These are phyloP conservation scores for Synaphobranchus kaupii DNA, from an alignment of 2,797 vertebrate genomes.

Conservation along the genomic window DNA sequence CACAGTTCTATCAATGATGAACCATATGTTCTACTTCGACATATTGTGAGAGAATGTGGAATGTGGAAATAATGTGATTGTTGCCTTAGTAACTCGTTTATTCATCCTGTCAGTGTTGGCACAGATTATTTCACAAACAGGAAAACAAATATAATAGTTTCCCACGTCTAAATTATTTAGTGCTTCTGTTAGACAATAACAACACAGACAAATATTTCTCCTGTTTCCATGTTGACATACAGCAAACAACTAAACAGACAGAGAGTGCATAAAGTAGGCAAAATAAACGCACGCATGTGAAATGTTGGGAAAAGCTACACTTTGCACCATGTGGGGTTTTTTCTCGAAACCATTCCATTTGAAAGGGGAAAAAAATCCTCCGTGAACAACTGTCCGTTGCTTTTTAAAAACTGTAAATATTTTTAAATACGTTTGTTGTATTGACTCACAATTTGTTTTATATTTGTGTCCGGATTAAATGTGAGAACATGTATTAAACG, in stretches of 20 bases:
- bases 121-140: slow-evolving; percentile 88
- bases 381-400: not conserved
- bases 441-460: not conserved
- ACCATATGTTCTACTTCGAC: slow-evolving; percentile 84
- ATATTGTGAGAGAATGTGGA: slow-evolving; percentile 77
- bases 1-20: slow-evolving; percentile 86
- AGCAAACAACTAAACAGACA: slow-evolving; percentile 42
- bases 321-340: not conserved
- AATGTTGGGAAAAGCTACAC: slow-evolving; percentile 15
- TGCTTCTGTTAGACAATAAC: slow-evolving; percentile 92
- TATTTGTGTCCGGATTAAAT: not conserved
- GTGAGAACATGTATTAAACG: not conserved
- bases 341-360: slow-evolving; percentile 1
- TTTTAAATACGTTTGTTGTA: not conserved
- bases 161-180: slow-evolving; percentile 92
- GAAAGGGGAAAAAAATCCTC: not conserved
- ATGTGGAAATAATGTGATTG: slow-evolving; percentile 87
- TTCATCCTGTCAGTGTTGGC: slow-evolving; percentile 90
- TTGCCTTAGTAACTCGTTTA: slow-evolving; percentile 96
- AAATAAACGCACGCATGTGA: slow-evolving; percentile 23
- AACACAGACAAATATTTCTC: slow-evolving; percentile 66
- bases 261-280: slow-evolving; percentile 21
- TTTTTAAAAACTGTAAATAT: not conserved
- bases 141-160: slow-evolving; percentile 91
- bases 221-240: slow-evolving; percentile 43